Conservation (phyloP, 2,113 vertebrate species). For the Vidua macroura region DNA sequence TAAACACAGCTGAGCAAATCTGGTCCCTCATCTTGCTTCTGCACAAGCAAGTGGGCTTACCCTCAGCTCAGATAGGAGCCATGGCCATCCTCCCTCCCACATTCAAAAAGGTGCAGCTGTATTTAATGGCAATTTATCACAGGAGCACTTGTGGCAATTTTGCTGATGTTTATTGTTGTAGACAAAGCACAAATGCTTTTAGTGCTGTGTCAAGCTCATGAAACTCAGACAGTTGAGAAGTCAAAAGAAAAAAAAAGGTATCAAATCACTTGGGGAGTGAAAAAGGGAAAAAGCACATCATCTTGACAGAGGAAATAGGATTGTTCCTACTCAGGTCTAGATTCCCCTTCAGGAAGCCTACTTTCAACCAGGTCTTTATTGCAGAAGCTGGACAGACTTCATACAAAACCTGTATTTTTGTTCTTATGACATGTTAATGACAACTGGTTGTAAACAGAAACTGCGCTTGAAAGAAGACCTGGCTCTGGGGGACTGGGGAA, state of each 20-base stretch:
- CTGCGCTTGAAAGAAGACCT: not conserved
- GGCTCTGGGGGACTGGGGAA: not conserved
- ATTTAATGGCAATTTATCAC: not conserved
- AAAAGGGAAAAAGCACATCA: not conserved
- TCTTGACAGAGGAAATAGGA: not conserved
- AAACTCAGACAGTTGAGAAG: not conserved
- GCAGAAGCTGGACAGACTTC: not conserved
- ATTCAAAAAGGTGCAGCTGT: constrained; percentile 4
- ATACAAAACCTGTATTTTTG: not conserved
- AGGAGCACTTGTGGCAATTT: not conserved
- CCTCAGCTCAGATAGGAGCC: not conserved
- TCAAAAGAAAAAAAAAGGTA: not conserved
- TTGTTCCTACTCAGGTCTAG: not conserved
- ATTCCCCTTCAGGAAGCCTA: not conserved
- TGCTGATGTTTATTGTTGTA: not conserved
- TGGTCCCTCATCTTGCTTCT: not conserved
- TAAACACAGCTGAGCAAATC: constrained; percentile 62
- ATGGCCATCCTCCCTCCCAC: not conserved
- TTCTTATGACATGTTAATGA: not conserved
- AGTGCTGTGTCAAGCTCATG: not conserved
- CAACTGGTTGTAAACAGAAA: not conserved
- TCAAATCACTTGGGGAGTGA: fast-evolving
- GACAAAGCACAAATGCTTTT: not conserved
- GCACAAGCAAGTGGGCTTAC: not conserved
- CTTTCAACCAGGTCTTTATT: not conserved